phyloP scores from a whole-genome alignment of 2,888 invertebrate species.

The Lepidocyrtoides sp. region DNA sequence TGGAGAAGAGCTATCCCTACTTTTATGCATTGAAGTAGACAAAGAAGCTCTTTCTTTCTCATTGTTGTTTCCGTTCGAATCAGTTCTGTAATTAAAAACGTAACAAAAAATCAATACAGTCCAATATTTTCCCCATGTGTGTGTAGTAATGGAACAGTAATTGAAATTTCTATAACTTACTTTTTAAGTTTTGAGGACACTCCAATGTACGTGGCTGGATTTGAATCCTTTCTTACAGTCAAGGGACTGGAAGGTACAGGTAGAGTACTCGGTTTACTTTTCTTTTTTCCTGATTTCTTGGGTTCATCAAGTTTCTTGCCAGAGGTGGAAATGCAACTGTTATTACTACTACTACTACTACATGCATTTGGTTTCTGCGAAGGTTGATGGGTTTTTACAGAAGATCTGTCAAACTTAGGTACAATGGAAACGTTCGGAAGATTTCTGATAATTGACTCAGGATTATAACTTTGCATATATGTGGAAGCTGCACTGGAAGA shows the following conservation, averaged over 20 bases:
- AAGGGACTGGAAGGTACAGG: conserved; percentile 84
- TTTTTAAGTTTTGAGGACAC: conserved; percentile 75
- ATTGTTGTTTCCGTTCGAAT: neutral
- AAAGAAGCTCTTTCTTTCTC: conserved; percentile 23
- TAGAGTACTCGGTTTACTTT: conserved; percentile 78
- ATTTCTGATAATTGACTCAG: conserved; percentile 82
- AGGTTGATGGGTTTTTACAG: conserved; percentile 68
- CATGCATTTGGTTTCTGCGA: conserved; percentile 51
- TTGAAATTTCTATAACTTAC: conserved; percentile 66
- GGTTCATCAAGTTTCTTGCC: conserved; percentile 57
- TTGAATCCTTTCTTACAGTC: conserved; percentile 84
- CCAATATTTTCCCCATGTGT: too few relatives aligned
- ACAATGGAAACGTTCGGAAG: conserved; percentile 85
- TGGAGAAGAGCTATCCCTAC: conserved; percentile 9
- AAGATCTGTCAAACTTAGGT: conserved; percentile 84
- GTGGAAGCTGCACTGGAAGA: conserved; percentile 59
- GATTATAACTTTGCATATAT: conserved; percentile 74
- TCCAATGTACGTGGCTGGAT: conserved; percentile 82
- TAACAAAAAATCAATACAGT: too few relatives aligned
- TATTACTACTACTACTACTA: conserved; percentile 38
- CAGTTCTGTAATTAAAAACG: conserved; percentile 62
- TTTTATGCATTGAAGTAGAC: neutral
- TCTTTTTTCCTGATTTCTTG: conserved; percentile 78
- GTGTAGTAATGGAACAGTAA: too few relatives aligned
- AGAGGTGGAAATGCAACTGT: conserved; percentile 35